Percentiles rank a stretch among this genome's conserved stretches.
Conservation (phyloP, 2,113 vertebrate genomes). For the Columba janthina region DNA sequence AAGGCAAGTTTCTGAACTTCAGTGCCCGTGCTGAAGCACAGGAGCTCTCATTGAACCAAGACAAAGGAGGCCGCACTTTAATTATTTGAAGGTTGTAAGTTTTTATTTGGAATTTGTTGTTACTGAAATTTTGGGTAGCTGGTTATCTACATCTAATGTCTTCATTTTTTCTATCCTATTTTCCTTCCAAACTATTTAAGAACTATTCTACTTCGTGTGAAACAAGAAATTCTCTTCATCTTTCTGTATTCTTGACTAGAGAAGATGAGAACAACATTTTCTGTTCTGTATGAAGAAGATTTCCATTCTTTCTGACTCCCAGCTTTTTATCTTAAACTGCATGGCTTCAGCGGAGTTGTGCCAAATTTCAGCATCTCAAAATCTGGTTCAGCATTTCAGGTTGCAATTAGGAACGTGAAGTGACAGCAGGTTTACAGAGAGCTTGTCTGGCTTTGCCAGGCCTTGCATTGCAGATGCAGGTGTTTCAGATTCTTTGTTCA, state of each 20-base stretch:
- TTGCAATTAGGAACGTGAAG: neutral
- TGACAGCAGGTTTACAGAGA: neutral
- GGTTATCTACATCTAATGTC: neutral
- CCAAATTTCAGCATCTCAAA: neutral
- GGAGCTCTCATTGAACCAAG: neutral
- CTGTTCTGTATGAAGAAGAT: neutral
- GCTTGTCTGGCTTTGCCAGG: neutral
- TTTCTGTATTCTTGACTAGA: neutral
- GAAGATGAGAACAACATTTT: neutral
- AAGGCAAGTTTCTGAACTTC: neutral
- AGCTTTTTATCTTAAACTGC: neutral
- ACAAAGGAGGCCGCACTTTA: neutral
- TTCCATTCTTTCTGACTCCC: neutral
- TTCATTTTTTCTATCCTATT: neutral
- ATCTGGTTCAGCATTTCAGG: neutral
- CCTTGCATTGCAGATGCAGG: neutral
- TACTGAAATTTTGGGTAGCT: neutral
- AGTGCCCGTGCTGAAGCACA: neutral
- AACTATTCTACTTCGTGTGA: neutral
- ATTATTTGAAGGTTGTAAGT: neutral
- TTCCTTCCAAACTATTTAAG: neutral
- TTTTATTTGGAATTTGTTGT: neutral
- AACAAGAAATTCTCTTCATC: neutral
- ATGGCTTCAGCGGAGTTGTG: neutral
- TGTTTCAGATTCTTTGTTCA: neutral